phyloP scores from a whole-genome alignment of 1,140 invertebrate species.

The Philotrypesis tridentata region DNA sequence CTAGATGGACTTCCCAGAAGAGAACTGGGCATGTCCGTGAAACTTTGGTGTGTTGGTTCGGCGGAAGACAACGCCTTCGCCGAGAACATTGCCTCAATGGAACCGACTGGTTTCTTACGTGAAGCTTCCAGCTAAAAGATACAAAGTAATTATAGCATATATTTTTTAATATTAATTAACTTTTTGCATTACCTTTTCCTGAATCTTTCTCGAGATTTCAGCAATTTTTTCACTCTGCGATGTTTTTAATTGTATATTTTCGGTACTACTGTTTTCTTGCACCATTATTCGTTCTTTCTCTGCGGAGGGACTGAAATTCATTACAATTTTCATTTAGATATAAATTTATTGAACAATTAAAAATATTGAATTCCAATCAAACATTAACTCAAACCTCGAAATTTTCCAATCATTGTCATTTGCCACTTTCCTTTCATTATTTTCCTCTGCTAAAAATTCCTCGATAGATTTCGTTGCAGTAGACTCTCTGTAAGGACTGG shows the following conservation, averaged over 20 bases:
- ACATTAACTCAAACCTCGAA: conserved; percentile 68
- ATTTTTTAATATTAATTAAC: conserved; percentile 5
- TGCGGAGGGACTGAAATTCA: conserved; percentile 55
- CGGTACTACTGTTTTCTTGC: conserved; percentile 43
- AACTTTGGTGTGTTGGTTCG: background rate
- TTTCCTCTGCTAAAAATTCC: conserved; percentile 60
- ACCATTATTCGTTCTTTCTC: conserved; percentile 41
- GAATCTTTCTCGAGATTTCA: conserved; percentile 63
- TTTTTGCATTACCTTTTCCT: conserved; percentile 60
- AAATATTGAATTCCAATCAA: too few species aligned
- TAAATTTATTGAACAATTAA: conserved; percentile 31
- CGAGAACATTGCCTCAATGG: conserved; percentile 67
- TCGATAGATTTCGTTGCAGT: conserved; percentile 61
- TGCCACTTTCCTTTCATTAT: conserved; percentile 61
- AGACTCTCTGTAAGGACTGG: conserved; percentile 66
- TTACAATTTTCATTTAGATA: conserved; percentile 18
- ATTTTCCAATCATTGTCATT: conserved; percentile 73
- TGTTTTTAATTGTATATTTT: conserved; percentile 60
- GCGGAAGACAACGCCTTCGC: conserved; percentile 50
- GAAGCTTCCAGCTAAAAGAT: conserved; percentile 59
- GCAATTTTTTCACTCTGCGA: conserved; percentile 64
- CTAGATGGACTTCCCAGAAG: conserved; percentile 48
- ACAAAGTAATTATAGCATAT: conserved; percentile 35
- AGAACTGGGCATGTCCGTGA: conserved; percentile 43
- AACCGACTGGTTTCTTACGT: conserved; percentile 61